Base-by-base conservation (phyloP, 1,140 invertebrate species). In the Apocrypta bakeri region DNA sequence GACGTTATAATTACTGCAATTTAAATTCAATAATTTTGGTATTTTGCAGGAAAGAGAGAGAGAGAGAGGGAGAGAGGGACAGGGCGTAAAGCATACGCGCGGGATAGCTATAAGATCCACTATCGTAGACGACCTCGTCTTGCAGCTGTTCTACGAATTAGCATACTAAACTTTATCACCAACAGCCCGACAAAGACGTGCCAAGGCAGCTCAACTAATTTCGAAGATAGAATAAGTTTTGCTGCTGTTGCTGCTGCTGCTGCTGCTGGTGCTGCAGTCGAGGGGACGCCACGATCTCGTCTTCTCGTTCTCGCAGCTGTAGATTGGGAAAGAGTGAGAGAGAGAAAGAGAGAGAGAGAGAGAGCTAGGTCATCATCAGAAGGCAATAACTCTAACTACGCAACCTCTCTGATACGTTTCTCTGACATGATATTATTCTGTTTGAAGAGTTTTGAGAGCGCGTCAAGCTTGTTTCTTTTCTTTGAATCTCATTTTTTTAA, bases 131-230 rank as follows among this genome's bases (percentile, higher is more conserved):
- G 33, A 11, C 40, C 31, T 7, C 79, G 79, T 31, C 87, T 88
- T 87, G 87, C 91, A 91, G 90, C 90, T 92, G 91, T 91, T 91
- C 89, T 89, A 83, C 86, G 87, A 92, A 92, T 92, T 92, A 92
- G 90, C 91, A 92, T 92, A 92, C 90, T 92, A 92, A 92, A 92
- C 91, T 92, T 91, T 91, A 92, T 92, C 91, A 91, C 90, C 90
- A 90, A 90, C 89, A 91, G 88, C 90, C 88, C 90, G 90, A 92
- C 91, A 92, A 92, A 92, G 91, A 92, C 90, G 90, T 91, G 90
- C 90, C 91, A 92, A 91, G 90, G 90, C 88, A 90, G 89, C 90
- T 91, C 88, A 92, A 92, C 90, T 92, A 92, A 92, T 92, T 92
- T 90, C 88, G 87, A 91, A 92, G 90, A 91, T 92, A 91, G 90